phyloP scores from a whole-genome alignment of 2,113 vertebrate genomes.

The Hippocampus guttulatus region DNA sequence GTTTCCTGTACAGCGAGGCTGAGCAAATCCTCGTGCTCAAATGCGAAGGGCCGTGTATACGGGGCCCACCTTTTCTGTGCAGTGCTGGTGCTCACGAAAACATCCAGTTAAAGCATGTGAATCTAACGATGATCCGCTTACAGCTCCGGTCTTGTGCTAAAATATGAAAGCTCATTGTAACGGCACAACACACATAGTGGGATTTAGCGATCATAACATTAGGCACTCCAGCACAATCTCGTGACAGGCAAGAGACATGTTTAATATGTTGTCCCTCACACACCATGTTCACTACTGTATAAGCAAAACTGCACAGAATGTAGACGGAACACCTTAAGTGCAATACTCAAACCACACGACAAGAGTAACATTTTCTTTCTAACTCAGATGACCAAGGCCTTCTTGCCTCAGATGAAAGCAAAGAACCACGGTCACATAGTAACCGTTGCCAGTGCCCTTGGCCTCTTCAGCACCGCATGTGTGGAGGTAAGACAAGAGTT shows the following conservation, averaged over 20 bases:
- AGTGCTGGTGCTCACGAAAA: background rate
- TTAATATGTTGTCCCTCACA: background rate
- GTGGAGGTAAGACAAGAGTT: constrained; percentile 50
- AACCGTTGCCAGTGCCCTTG: constrained; percentile 57
- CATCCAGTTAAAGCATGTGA: constrained; percentile 35
- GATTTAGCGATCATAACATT: background rate
- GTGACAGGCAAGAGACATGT: background rate
- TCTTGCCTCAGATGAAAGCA: constrained; percentile 61
- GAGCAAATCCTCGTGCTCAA: background rate
- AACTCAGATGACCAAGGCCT: constrained; percentile 61
- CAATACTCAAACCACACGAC: background rate
- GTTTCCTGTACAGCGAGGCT: background rate
- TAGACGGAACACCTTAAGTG: background rate
- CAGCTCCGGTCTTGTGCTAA: constrained; percentile 9
- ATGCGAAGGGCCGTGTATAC: background rate
- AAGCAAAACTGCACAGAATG: background rate
- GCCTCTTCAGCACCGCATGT: constrained; percentile 61
- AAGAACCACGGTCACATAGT: constrained; percentile 53
- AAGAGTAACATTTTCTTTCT: background rate
- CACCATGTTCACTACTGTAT: background rate
- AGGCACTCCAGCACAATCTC: background rate
- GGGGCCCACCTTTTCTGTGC: background rate
- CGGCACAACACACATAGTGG: background rate
- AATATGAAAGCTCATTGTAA: constrained; percentile 22
- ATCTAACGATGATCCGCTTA: constrained; percentile 33